phyloP scores from a whole-genome alignment of 2,888 invertebrate genomes.

The Tenthredo mesomela region DNA sequence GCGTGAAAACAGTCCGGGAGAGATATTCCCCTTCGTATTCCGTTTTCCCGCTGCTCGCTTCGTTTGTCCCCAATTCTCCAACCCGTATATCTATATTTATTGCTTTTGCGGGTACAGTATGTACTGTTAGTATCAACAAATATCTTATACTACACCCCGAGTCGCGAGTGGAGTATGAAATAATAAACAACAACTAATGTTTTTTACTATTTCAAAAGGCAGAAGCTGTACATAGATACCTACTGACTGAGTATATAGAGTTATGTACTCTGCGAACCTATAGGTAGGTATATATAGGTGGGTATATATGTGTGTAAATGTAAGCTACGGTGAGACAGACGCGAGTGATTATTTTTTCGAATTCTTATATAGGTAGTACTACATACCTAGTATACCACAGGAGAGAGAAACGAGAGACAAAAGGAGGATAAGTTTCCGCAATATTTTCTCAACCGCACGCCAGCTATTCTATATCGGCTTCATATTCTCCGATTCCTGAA shows the following conservation, averaged over 20 bases:
- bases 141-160: not conserved
- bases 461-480: not conserved
- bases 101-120: constrained; percentile 26
- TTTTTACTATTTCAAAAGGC: constrained; percentile 9
- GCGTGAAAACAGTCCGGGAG: constrained; percentile 28
- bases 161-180: constrained; percentile 12
- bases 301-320: not conserved
- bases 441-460: not conserved
- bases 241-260: not conserved
- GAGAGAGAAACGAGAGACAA: not conserved
- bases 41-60: not conserved
- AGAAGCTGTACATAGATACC: not conserved
- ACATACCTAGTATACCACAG: not conserved
- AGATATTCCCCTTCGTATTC: not conserved
- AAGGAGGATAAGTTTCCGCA: not conserved
- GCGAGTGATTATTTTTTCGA: not conserved
- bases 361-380: not conserved
- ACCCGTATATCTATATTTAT: constrained; percentile 19
- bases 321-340: not conserved
- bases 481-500: not conserved
- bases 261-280: not conserved
- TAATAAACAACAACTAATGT: constrained; percentile 27
- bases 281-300: too few relatives aligned
- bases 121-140: constrained; percentile 18
- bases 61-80: constrained; percentile 10